These are phyloP conservation scores for Fratercula arctica DNA, from an alignment of 2,797 vertebrate genomes.

Conservation along the genomic window DNA sequence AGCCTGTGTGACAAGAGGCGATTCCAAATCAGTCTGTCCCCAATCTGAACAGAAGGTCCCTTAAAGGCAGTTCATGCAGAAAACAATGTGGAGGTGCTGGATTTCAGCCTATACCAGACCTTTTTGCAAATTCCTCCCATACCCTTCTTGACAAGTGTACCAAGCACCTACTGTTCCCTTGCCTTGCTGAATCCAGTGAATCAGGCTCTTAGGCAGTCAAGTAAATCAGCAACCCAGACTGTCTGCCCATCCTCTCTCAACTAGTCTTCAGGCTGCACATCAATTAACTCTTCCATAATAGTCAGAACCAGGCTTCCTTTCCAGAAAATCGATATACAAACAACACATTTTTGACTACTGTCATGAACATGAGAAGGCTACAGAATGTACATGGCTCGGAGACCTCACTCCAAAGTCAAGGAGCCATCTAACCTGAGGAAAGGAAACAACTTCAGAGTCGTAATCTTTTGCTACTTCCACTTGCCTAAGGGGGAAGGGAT, in stretches of 20 bases:
- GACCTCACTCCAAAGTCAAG: background rate
- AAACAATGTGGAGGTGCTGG: background rate
- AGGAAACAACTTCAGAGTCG: background rate
- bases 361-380: background rate
- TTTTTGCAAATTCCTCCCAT: background rate
- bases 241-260: background rate
- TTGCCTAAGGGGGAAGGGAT: background rate
- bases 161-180: background rate
- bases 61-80: background rate
- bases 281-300: slow-evolving; percentile 15
- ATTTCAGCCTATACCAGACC: background rate
- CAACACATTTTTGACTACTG: slow-evolving; percentile 6
- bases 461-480: slow-evolving; percentile 1
- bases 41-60: background rate
- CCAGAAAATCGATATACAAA: slow-evolving; percentile 12
- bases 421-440: background rate
- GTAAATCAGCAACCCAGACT: background rate
- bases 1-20: background rate
- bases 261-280: background rate
- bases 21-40: background rate
- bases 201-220: background rate
- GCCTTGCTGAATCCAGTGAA: background rate
- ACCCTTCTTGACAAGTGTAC: background rate
- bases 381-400: background rate
- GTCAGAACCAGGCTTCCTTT: slow-evolving; percentile 2